Base-by-base conservation (phyloP, 1,140 invertebrate species). In the Proctacanthus coquilletti region DNA sequence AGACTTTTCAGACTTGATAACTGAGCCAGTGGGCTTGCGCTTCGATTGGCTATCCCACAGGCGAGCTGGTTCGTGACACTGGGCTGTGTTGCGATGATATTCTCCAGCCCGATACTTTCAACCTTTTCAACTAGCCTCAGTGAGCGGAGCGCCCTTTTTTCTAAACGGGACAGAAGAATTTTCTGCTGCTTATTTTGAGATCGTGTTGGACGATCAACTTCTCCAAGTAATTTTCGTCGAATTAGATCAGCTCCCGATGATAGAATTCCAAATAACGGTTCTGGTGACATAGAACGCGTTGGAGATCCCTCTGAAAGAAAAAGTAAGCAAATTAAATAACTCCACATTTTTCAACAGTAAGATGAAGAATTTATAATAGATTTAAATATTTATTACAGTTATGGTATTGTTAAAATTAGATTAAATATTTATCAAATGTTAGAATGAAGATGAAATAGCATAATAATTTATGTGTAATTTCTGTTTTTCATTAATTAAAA, bases 181-280 rank as follows among this genome's bases (percentile, higher is more conserved):
- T 58, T 54, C 36, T 56, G 40, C 56, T 48, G 20, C 49, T 63
- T 41, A 59, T 65, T 40, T 60, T 59, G 21, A 61, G 60, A 33
- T 56, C n/a, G 21, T 39, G 39, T 48, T 34, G 45, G 44, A 41
- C 37, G 21, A 52, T 49, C 43, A 50, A 52, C 52, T 58, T 56
- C 40, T 9, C 67, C 66, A 2, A 69, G 64, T 21, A 80, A 66
- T 4, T 76, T 77, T 14, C 80, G 71, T 14, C 75, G 71, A 8
- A 86, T 61, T 13, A 85, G 67, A 47, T 81, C 80, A 5, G 82
- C 81, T 8, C 84, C 80, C 35, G 71, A 79, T 10, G 69, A 70
- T 29, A 81, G 69, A 18, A 79, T 51, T 11, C 75, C 71, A 40
- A 80, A 69, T 3, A 75, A 57, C 3, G 74, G 71, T 41, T 64